A percentile compares a stretch with the other conserved stretches of the same genome.
phyloP scores from a whole-genome alignment of 2,113 vertebrate genomes.

The Channa argus region DNA sequence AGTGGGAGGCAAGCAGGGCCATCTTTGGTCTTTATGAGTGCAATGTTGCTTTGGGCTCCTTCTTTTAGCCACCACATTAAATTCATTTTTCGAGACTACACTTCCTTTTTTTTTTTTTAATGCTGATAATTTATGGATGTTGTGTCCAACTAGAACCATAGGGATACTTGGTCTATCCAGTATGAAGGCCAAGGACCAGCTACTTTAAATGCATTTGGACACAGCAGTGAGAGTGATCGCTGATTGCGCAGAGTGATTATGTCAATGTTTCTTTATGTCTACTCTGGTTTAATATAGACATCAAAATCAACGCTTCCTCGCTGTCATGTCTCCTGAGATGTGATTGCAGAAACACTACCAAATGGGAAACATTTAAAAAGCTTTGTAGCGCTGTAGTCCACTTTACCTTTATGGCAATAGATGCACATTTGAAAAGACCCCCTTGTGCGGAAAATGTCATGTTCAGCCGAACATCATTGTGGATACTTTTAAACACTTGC shows the following conservation, averaged over 20 bases:
- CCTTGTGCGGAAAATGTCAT: not conserved
- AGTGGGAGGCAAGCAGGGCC: no score
- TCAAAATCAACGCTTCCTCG: not conserved
- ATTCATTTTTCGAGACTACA: no score
- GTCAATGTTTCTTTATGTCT: slow-evolving; percentile 1
- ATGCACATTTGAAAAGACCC: not conserved
- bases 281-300: not conserved
- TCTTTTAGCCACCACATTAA: no score
- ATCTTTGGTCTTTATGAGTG: no score
- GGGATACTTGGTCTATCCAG: no score
- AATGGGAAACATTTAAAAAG: not conserved
- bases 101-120: not conserved
- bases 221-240: not conserved
- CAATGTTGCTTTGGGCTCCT: no score
- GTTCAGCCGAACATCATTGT: slow-evolving; percentile 1
- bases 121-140: not conserved
- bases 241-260: slow-evolving; percentile 12
- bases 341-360: not conserved
- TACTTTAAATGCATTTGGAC: not conserved
- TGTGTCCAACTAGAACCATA: not conserved
- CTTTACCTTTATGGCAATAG: not conserved
- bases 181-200: no score
- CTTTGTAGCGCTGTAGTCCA: no score
- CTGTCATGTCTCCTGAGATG: not conserved
- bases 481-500: not conserved